Evolutionary conservation across 2,888 invertebrate genomes (phyloP).

Genomic region (Melieria picta): DNA sequence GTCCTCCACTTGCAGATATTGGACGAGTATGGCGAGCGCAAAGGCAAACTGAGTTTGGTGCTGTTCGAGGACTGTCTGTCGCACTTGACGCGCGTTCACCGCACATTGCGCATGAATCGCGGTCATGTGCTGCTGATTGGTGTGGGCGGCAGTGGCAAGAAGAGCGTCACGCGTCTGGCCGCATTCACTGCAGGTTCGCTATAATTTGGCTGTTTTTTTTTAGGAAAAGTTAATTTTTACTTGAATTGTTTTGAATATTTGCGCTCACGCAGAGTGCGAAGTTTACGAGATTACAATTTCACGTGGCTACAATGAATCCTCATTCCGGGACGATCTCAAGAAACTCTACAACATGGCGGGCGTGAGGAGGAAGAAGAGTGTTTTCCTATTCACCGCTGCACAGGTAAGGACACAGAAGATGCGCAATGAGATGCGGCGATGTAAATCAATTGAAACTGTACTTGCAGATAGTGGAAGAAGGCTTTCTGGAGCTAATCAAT

Average conservation of each 20-base stretch:
- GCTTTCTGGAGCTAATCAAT: conserved; percentile 89
- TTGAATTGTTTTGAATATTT: background rate
- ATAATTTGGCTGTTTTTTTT: background rate
- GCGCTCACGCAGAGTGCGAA: conserved; percentile 71
- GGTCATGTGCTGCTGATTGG: conserved; percentile 89
- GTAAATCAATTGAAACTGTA: background rate
- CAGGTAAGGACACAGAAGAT: conserved; percentile 68
- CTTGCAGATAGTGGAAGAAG: conserved; percentile 76
- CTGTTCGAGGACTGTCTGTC: conserved; percentile 92
- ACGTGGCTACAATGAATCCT: conserved; percentile 85
- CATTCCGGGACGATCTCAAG: conserved; percentile 90
- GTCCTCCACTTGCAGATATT: conserved; percentile 71
- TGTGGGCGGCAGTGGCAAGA: conserved; percentile 90
- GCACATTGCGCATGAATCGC: conserved; percentile 79
- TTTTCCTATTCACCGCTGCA: conserved; percentile 85
- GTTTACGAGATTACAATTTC: conserved; percentile 84
- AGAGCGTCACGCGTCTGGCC: conserved; percentile 81
- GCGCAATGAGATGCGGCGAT: background rate
- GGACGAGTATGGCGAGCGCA: conserved; percentile 84
- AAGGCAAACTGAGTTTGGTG: conserved; percentile 80
- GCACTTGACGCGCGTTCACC: conserved; percentile 87
- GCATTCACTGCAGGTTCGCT: conserved; percentile 79
- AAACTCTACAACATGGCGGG: conserved; percentile 80
- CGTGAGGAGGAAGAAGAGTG: conserved; percentile 79
- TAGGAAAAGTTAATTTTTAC: no score